Percentiles rank a stretch among this genome's conserved stretches.
Evolutionary conservation across 2,797 vertebrate genomes (phyloP).

Genomic region (Avahi laniger): DNA sequence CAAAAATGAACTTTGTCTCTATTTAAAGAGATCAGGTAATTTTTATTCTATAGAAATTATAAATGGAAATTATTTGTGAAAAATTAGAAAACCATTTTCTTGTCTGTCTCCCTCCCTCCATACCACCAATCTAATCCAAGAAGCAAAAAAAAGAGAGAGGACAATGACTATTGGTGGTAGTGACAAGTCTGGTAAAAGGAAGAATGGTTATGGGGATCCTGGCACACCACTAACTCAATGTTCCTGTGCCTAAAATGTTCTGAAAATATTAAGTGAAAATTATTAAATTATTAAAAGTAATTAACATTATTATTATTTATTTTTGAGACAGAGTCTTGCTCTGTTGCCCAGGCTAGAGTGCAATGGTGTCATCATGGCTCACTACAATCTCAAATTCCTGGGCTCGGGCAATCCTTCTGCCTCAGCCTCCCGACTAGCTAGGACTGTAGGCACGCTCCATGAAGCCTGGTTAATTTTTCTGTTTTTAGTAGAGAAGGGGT

Average conservation of each 20-base stretch:
- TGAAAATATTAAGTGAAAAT: conserved; percentile 5
- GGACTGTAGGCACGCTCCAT: no score
- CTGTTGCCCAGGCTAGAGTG: no score
- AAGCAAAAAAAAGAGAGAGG: background rate
- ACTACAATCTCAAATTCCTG: no score
- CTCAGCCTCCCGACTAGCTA: no score
- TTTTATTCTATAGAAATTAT: background rate
- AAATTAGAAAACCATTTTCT: conserved; percentile 13
- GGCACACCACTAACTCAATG: background rate
- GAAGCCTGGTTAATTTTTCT: no score
- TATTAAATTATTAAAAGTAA: background rate
- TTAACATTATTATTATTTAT: background rate
- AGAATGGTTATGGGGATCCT: background rate
- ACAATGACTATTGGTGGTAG: background rate
- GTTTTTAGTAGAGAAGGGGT: no score
- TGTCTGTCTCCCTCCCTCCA: background rate
- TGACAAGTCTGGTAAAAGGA: background rate
- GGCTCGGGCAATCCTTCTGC: no score
- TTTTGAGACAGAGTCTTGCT: no score
- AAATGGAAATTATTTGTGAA: background rate
- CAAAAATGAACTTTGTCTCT: conserved; percentile 30
- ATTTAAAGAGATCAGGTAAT: conserved; percentile 4
- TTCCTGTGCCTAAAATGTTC: background rate
- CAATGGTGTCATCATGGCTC: no score
- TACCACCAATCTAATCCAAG: background rate